Base-by-base conservation (phyloP, 2,888 invertebrate species). In the Stenchaetothrips biformis region DNA sequence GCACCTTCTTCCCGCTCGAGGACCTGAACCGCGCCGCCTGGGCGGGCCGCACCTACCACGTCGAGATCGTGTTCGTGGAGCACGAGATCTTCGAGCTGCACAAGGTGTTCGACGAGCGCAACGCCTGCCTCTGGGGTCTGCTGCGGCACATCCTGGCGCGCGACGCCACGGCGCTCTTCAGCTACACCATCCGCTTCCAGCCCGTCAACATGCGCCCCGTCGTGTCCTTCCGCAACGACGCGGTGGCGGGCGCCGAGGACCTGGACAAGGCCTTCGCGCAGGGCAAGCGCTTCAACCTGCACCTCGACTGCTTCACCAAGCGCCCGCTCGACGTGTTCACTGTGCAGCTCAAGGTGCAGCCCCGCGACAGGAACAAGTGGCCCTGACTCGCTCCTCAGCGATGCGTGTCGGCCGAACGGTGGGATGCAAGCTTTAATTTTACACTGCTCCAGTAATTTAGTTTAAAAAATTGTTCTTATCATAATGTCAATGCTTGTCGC, bases 171-270 rank as follows among this genome's bases (percentile, higher is more conserved):
- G 67, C 67, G 25, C 67, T 74, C 67, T 74, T 74, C 67, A 74
- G 67, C 67, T 74, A 74, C 67, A 74, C 67, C 21, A 74, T 74
- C 67, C 67, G 67, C 67, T 74, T 74, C 67, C 67, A 74, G 67
- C 67, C 67, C 21, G 67, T 11, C 67, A 74, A 74, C 67, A 74
- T 74, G 67, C 2, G 67, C 25, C 67, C 67, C 67, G 8, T 11
- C 67, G 67, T 74, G 25, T 25, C 67, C 67, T 74, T 74, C 67
- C 67, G 67, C 21, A 74, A 74, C 67, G 67, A 74, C 67, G 67
- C 25, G 67, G 8, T 74, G 25, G 21, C 25, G 9, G 67, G 67
- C 67, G 25, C 67, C 67, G 67, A 74, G 67, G 67, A 74, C 67
- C 67, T 74, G 67, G 67, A 21, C 67, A 74, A 74, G 67, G 67